Conservation (phyloP, 2,888 invertebrate species). For the Epirrhoe alternata region DNA sequence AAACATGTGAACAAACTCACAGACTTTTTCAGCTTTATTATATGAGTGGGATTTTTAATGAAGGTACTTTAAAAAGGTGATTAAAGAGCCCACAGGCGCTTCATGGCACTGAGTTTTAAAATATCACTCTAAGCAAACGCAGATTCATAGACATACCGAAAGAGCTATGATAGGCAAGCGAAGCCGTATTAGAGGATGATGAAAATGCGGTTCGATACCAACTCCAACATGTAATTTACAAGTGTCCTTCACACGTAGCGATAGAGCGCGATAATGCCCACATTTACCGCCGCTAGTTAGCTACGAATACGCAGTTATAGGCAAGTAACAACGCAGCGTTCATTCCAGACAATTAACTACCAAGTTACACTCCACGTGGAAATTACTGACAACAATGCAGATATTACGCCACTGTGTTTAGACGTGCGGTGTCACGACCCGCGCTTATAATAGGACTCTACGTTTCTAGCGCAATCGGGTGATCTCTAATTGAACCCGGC, state of each 20-base stretch:
- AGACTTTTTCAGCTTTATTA: too few relatives aligned
- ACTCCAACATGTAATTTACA: conserved; percentile 49
- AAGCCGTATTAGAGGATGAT: conserved; percentile 22
- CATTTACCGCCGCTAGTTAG: conserved; percentile 62
- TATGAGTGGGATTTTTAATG: too few relatives aligned
- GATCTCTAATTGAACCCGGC: conserved; percentile 73
- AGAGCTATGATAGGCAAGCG: background rate
- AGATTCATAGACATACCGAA: conserved; percentile 1
- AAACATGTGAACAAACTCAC: too few relatives aligned
- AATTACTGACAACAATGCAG: conserved; percentile 65
- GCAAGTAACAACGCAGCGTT: conserved; percentile 52
- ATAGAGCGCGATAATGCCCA: conserved; percentile 64
- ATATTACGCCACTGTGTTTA: conserved; percentile 68
- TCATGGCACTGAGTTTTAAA: background rate
- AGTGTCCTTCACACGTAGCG: conserved; percentile 60
- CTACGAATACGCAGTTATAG: conserved; percentile 34
- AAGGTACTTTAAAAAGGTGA: too few relatives aligned
- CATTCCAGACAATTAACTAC: conserved; percentile 64
- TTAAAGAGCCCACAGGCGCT: too few relatives aligned
- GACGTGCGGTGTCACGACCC: conserved; percentile 72
- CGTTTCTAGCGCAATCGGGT: conserved; percentile 67
- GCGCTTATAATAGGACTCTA: conserved; percentile 60
- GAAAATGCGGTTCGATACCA: conserved; percentile 46
- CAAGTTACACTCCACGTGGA: conserved; percentile 65
- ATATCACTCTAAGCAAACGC: background rate